Evolutionary conservation across 2,113 vertebrate species (phyloP).

Genomic region (Halichoeres trimaculatus): DNA sequence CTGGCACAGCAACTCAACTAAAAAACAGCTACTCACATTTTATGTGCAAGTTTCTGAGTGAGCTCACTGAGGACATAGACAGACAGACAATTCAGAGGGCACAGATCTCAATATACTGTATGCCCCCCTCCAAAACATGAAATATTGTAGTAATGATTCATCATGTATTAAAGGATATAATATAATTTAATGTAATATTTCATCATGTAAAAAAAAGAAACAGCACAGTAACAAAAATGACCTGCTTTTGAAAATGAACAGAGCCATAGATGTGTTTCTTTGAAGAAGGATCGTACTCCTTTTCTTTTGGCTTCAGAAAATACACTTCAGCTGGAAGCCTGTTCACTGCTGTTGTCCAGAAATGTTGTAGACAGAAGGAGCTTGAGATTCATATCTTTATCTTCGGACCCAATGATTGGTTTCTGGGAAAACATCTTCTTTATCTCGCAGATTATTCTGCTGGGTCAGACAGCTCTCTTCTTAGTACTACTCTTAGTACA

Average conservation of each 20-base stretch:
- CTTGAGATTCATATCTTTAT: neutral
- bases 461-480: neutral
- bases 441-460: constrained; percentile 6
- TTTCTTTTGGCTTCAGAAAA: neutral
- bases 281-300: neutral
- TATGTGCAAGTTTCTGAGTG: constrained; percentile 2
- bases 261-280: neutral
- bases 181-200: neutral
- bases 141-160: neutral
- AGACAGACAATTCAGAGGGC: neutral
- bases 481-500: too few relatives aligned
- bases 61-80: neutral
- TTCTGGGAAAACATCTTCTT: neutral
- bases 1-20: constrained; percentile 11
- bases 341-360: neutral
- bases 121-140: neutral
- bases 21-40: neutral
- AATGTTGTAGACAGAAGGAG: neutral
- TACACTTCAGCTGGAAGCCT: neutral
- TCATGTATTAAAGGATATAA: neutral
- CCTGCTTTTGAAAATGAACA: neutral
- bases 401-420: neutral
- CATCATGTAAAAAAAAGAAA: neutral
- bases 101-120: neutral
- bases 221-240: too few relatives aligned